Evolutionary conservation across 2,113 vertebrate species (phyloP).

Genomic region (Salminus brasiliensis): DNA sequence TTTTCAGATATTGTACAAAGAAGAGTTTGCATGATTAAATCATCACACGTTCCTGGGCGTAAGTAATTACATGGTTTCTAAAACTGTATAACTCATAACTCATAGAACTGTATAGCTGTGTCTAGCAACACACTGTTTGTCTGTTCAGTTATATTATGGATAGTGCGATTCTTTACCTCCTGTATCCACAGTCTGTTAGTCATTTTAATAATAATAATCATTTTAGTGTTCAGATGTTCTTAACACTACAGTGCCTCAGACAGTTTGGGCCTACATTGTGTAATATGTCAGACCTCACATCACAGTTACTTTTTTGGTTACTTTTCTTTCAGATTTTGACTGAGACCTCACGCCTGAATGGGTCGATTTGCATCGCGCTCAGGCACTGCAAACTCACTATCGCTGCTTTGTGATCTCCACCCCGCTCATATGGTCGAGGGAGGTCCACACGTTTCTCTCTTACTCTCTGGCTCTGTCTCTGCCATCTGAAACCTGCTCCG

Average conservation of each 20-base stretch:
- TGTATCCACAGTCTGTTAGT: background rate
- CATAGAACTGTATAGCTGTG: no score
- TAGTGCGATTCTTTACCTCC: background rate
- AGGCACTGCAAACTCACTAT: no score
- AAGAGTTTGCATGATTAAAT: no score
- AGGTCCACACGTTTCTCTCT: background rate
- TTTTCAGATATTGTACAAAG: no score
- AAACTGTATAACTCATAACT: no score
- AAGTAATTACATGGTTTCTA: no score
- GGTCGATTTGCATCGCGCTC: constrained; percentile 38
- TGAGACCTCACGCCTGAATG: constrained; percentile 24
- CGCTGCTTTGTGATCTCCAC: constrained; percentile 10
- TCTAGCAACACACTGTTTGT: no score
- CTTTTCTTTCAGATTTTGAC: constrained; percentile 25
- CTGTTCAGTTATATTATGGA: no score
- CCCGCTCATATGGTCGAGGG: background rate
- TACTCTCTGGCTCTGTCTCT: background rate
- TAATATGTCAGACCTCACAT: background rate
- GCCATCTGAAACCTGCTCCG: background rate
- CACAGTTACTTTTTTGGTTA: background rate
- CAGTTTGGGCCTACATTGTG: background rate
- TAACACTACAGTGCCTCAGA: background rate
- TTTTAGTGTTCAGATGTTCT: background rate
- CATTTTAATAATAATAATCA: background rate
- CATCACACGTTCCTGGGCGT: no score